These are phyloP conservation scores for Drosophila insularis DNA, from an alignment of 1,140 invertebrate genomes.

Conservation along the genomic window DNA sequence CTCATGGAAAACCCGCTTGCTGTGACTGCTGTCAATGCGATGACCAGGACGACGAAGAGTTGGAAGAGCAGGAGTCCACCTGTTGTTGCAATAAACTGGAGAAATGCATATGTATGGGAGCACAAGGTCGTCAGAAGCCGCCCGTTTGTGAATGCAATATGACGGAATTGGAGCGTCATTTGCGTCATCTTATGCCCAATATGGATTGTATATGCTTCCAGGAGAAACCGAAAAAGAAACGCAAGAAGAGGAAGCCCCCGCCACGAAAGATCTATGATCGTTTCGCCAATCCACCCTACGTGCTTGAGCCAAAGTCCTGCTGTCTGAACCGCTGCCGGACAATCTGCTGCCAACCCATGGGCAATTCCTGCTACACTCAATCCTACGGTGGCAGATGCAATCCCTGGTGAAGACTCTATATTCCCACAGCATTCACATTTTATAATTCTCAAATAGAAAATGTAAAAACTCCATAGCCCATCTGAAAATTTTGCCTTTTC, in stretches of 20 bases:
- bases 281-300: constrained; percentile 45
- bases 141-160: constrained; percentile 18
- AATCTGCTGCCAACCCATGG: constrained; percentile 10
- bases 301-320: constrained; percentile 38
- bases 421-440: not conserved
- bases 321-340: not conserved
- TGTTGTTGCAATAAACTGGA: constrained; percentile 3
- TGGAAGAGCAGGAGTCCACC: not conserved
- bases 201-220: constrained; percentile 34
- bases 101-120: constrained; percentile 13
- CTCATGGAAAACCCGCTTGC: not conserved
- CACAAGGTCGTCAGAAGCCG: not conserved
- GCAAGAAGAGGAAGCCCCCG: constrained; percentile 15
- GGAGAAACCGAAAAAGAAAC: constrained; percentile 11
- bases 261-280: constrained; percentile 23
- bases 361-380: constrained; percentile 13
- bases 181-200: constrained; percentile 34
- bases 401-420: not conserved
- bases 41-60: not conserved
- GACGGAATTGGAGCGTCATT: constrained; percentile 25
- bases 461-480: not conserved
- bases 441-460: not conserved
- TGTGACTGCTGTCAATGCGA: constrained; percentile 16
- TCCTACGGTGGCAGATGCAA: constrained; percentile 3
- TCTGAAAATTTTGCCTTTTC: constrained; percentile 6